A percentile compares a stretch with the other conserved stretches of the same genome.
Evolutionary conservation across 2,888 invertebrate species (phyloP).

Genomic region (Malthinus flaveolus): DNA sequence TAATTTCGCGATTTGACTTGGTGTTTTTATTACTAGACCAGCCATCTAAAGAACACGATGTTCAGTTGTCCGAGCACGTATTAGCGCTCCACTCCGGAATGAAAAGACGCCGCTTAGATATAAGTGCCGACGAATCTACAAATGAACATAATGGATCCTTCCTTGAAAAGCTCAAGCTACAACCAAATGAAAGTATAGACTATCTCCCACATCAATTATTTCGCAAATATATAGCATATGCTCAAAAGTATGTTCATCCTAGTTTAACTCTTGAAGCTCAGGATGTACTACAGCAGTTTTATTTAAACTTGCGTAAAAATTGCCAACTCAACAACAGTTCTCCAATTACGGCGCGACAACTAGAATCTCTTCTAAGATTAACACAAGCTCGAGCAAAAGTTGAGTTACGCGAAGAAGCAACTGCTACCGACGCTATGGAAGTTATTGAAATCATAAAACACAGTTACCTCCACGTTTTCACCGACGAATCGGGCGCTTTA

Average conservation of each 20-base stretch:
- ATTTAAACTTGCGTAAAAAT: slow-evolving; percentile 72
- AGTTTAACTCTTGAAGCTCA: slow-evolving; percentile 74
- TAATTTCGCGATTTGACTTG: slow-evolving; percentile 90
- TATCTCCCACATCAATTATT: slow-evolving; percentile 75
- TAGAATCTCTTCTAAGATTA: slow-evolving; percentile 85
- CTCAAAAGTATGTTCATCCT: slow-evolving; percentile 85
- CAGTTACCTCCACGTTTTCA: slow-evolving; percentile 76
- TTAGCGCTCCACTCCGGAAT: slow-evolving; percentile 71
- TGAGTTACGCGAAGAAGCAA: slow-evolving; percentile 82
- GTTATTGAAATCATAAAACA: slow-evolving; percentile 83
- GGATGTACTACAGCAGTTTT: slow-evolving; percentile 73
- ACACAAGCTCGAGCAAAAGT: slow-evolving; percentile 88
- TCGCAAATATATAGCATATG: slow-evolving; percentile 91
- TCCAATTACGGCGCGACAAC: slow-evolving; percentile 85
- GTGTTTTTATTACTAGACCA: slow-evolving; percentile 88
- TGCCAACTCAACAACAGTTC: slow-evolving; percentile 68
- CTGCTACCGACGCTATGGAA: slow-evolving; percentile 79
- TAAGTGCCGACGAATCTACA: slow-evolving; percentile 4
- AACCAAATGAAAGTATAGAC: slow-evolving; percentile 67
- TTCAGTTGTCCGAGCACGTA: slow-evolving; percentile 79
- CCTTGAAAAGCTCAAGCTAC: slow-evolving; percentile 60
- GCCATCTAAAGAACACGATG: slow-evolving; percentile 65
- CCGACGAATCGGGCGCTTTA: slow-evolving; percentile 70
- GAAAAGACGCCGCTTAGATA: too few relatives aligned
- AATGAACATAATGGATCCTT: slow-evolving; percentile 31